phyloP scores from a whole-genome alignment of 2,797 vertebrate genomes.

The Microchirus variegatus region DNA sequence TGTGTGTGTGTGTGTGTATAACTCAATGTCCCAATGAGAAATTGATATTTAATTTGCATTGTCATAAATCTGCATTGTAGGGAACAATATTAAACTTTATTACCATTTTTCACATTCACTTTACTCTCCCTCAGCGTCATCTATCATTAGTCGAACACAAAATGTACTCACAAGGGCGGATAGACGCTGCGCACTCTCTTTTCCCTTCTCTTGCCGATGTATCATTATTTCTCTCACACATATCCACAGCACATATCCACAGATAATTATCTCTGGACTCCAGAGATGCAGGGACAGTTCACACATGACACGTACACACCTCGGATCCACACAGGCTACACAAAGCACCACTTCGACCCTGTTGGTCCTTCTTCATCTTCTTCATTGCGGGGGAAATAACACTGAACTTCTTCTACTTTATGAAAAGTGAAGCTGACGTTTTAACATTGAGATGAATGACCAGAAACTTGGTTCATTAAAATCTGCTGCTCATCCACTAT shows the following conservation, averaged over 20 bases:
- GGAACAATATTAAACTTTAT: constrained; percentile 72
- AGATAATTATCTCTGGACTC: constrained; percentile 35
- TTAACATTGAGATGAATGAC: not conserved
- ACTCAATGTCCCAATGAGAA: constrained; percentile 72
- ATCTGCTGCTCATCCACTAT: not conserved
- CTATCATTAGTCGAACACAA: constrained; percentile 30
- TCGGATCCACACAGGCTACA: not conserved
- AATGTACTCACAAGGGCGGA: not conserved
- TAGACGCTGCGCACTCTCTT: not conserved
- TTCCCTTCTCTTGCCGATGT: not conserved
- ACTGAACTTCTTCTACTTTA: constrained; percentile 13
- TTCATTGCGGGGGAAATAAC: constrained; percentile 29
- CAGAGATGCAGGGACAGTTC: constrained; percentile 26
- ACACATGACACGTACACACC: constrained; percentile 13
- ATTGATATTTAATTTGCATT: constrained; percentile 69
- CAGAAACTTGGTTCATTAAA: not conserved
- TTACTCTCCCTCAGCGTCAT: constrained; percentile 53
- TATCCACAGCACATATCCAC: constrained; percentile 8
- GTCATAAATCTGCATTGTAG: constrained; percentile 60
- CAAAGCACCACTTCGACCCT: constrained; percentile 1
- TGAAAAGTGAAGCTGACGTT: constrained; percentile 10
- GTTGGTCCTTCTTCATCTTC: not conserved
- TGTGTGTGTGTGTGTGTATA: constrained; percentile 33
- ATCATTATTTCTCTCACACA: not conserved
- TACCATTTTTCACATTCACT: constrained; percentile 62